phyloP scores from a whole-genome alignment of 2,888 invertebrate species.

The Chironomus tentans region DNA sequence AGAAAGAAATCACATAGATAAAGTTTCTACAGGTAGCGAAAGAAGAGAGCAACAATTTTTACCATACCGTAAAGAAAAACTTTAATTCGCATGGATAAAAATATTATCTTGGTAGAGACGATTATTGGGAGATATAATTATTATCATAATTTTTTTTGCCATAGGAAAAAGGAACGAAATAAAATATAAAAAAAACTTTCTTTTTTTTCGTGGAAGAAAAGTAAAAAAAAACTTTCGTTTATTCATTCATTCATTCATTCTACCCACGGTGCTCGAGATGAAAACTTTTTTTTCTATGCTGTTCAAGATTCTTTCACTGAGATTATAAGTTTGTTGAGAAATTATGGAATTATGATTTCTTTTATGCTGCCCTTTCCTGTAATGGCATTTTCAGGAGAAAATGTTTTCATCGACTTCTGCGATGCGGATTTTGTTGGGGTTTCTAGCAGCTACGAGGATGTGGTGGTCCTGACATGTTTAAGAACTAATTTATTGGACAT shows the following conservation, averaged over 20 bases:
- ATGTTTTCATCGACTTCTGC: not conserved
- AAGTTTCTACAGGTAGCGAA: slow-evolving; percentile 20
- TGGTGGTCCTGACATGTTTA: no score
- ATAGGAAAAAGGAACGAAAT: no score
- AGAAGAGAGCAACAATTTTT: slow-evolving; percentile 18
- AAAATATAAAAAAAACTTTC: no score
- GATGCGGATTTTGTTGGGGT: not conserved
- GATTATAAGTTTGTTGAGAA: slow-evolving; percentile 20
- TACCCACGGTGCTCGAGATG: not conserved
- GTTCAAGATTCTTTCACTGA: slow-evolving; percentile 22
- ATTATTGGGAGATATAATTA: slow-evolving; percentile 17
- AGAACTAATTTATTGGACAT: no score
- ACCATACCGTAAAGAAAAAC: not conserved
- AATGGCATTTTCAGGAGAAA: not conserved
- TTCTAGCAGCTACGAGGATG: not conserved
- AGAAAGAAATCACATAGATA: not conserved
- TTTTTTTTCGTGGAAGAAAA: not conserved
- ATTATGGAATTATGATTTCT: slow-evolving; percentile 24
- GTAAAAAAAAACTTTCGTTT: not conserved
- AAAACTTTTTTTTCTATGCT: not conserved
- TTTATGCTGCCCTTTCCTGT: slow-evolving; percentile 1
- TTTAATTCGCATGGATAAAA: not conserved
- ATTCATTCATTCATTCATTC: not conserved
- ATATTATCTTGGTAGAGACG: slow-evolving; percentile 1
- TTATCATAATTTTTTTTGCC: slow-evolving; percentile 1